A percentile compares a stretch with the other conserved stretches of the same genome.
Conservation (phyloP, 2,797 vertebrate genomes). For the Tiaroga cobitis region DNA sequence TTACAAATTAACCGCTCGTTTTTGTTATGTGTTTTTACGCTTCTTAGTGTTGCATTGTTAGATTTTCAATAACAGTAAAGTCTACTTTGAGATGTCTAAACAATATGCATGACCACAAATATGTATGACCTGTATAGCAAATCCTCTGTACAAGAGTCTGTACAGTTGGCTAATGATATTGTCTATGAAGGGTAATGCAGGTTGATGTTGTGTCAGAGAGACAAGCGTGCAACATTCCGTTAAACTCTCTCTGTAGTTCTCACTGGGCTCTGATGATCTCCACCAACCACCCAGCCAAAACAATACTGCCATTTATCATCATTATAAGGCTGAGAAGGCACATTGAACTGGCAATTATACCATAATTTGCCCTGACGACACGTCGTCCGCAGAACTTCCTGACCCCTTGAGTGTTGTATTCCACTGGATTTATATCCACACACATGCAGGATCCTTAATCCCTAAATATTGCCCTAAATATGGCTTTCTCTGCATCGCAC, state of each 20-base stretch:
- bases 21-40: not conserved
- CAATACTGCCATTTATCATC: slow-evolving; percentile 72
- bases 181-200: not conserved
- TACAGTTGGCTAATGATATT: not conserved
- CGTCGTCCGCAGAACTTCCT: slow-evolving; percentile 62
- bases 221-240: not conserved
- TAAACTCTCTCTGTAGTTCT: not conserved
- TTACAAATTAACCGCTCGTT: not conserved
- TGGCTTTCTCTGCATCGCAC: slow-evolving; percentile 62
- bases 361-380: slow-evolving; percentile 67
- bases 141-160: not conserved
- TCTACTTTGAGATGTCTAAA: not conserved
- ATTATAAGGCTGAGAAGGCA: slow-evolving; percentile 70
- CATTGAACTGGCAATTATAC: slow-evolving; percentile 72
- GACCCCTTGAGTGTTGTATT: slow-evolving; percentile 26
- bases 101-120: not conserved
- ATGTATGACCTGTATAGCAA: not conserved
- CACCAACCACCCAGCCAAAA: slow-evolving; percentile 30
- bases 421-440: slow-evolving; percentile 51
- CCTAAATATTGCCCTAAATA: slow-evolving; percentile 49
- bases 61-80: not conserved
- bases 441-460: slow-evolving; percentile 58
- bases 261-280: slow-evolving; percentile 35
- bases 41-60: not conserved
- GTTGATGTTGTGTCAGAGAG: slow-evolving; percentile 3